Conservation (phyloP, 2,113 vertebrate genomes). For the Cercopithecus mona region DNA sequence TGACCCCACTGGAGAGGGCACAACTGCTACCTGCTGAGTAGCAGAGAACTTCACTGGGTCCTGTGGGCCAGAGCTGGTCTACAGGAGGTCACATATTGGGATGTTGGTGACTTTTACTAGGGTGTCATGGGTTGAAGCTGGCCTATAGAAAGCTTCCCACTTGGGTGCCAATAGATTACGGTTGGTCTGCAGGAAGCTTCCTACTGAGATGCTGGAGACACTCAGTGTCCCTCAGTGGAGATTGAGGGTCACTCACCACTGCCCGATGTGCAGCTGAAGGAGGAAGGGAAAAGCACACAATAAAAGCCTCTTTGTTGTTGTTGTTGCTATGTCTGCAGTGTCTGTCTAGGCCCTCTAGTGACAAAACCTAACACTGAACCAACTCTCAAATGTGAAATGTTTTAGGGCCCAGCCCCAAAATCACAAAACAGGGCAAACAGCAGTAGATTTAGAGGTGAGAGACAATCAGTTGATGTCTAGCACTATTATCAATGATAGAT, state of each 20-base stretch:
- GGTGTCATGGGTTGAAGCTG: background rate
- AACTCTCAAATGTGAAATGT: background rate
- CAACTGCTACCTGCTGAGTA: background rate
- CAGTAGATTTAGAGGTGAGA: background rate
- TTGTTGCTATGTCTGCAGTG: background rate
- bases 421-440: background rate
- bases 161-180: background rate
- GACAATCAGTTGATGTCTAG: background rate
- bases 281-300: background rate
- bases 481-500: background rate
- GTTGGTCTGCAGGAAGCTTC: background rate
- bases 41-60: background rate
- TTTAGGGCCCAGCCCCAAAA: background rate
- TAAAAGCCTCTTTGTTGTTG: background rate
- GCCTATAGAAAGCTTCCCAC: background rate
- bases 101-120: background rate
- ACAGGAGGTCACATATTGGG: background rate
- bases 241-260: background rate
- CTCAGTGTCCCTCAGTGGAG: background rate
- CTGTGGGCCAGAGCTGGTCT: background rate
- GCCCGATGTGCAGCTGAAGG: background rate
- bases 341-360: background rate
- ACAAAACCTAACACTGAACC: background rate
- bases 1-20: background rate
- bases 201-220: background rate